Conservation (phyloP, 2,113 vertebrate genomes). For the Ovis aries region ARS-UI_Ramb_v3.0 NC_056076.1:60114001-60114500, state of each 20-base stretch:
- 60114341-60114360: fast-evolving
- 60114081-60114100: not conserved
- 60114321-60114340: not conserved
- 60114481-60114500: not conserved
- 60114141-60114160: not conserved
- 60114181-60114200: not conserved
- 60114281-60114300: fast-evolving
- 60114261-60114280: not conserved
- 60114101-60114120: not conserved
- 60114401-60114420: not conserved
- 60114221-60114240: not conserved
- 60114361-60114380: not conserved
- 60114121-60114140: not conserved
- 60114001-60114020: not conserved
- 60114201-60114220: fast-evolving
- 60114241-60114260: fast-evolving
- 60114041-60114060: not conserved
- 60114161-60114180: not conserved
- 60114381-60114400: not conserved
- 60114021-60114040: not conserved
- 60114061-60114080: not conserved
- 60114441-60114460: not conserved
- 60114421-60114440: not conserved
- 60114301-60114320: not conserved
- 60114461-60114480: not conserved